Base-by-base conservation (phyloP, 2,797 vertebrate genomes). In the Rhabdomys pumilio region DNA sequence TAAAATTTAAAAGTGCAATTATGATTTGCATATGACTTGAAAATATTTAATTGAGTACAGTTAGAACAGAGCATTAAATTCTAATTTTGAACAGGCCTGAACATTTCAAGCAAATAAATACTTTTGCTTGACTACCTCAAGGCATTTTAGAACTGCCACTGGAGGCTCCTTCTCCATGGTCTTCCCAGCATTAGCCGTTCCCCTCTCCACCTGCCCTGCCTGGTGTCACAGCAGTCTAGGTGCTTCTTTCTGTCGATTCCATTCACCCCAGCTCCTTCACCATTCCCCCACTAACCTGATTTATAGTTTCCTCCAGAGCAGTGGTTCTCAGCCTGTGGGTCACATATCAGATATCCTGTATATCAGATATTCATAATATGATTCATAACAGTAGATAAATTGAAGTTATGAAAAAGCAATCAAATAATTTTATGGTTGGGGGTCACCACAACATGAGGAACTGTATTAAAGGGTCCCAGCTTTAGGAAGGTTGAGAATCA, bases 51-150 rank as follows among this genome's bases (percentile, higher is more conserved):
- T 92, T 79, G 89, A 95, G 69, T 63, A 26, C 80, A 93, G 57
- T 96, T 96, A 95, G 77, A 90, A 85, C 92, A 75, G 26, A 91
- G 15, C 86, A 47, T 90, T 91, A 82, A 75, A 88, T 26, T 95
- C 61, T 95, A 86, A 93, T 85, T 96, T 91, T 72, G 79, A 94
- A 91, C 72, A 89, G 38, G 67, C 84, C 34, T 86, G 61, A 93
- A 44, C n/a, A 79, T 94, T 97, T 95, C 34, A 93, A 63, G 29
- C 86, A 93, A 85, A 76, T 82, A 73, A 88, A 65, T 94, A 41
- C 31, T 86, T 96, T 69, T 80, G 59, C 94, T 96, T 93, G 38
- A 79, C 5, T 89, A 31, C 77, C 5, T 80, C 12, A 92, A 90
- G 86, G 38, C 69, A 44, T 92, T 95, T 84, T 92, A 4, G n/a